Evolutionary conservation across 2,113 vertebrate species (phyloP), one percentile per base, ranked within the genome.

Genomic region (Brachypodius melanocephalos): DNA sequence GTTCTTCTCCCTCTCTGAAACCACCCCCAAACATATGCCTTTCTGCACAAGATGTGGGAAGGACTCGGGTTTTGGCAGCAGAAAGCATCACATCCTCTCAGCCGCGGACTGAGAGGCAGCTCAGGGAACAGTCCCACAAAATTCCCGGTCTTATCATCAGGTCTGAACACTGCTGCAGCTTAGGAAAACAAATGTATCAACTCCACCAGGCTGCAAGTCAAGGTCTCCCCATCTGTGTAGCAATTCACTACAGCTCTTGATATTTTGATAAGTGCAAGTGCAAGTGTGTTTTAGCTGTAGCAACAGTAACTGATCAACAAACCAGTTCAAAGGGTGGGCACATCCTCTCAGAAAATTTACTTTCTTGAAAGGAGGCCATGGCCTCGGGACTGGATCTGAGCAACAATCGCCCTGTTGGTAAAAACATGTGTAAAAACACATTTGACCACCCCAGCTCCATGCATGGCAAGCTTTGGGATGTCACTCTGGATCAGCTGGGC

Each of bases 21-120:
- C 91, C 94, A 89, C 90, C 95, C 91, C 89, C 94, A 89, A 95
- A 57, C 91, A 94, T 61, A 93, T 71, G 93, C 85, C 93, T 90
- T 45, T 7, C 16, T 66, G 86, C 90, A 75, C 15, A 71, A 89
- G 74, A 82, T 52, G 78, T 73, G 87, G 95, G 91, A 96, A 95
- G 89, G 85, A 45, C 68, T 63, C 4, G 0, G 52, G 65, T 79
- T 68, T 63, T 94, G 86, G 93, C 91, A 91, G 85, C 40, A 77
- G n/a, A 10, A 40, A 90, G 58, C 62, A 61, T 20, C 89, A 65
- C 49, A 12, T 93, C 75, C 68, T 76, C 57, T 14, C 51, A 72
- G 93, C 77, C 49, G 14, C 1, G 8, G 88, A 16, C n/a, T 38
- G 38, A 38, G 38, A 38, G 5, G 34, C 55, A 59, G 32, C 43